phyloP scores from a whole-genome alignment of 2,113 vertebrate species.

The Fulmarus glacialis region DNA sequence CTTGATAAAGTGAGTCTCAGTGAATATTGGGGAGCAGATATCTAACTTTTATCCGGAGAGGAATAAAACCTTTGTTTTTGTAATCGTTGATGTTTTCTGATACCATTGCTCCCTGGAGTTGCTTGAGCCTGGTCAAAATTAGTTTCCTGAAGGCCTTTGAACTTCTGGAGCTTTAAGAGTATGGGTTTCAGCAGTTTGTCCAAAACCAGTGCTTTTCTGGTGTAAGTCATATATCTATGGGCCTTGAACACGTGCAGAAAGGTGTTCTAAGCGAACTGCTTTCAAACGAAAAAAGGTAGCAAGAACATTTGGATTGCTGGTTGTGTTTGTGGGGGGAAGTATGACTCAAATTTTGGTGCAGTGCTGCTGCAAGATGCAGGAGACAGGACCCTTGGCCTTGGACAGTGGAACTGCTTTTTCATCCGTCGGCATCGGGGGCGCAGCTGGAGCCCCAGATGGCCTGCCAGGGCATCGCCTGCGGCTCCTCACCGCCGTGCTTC shows the following conservation, averaged over 20 bases:
- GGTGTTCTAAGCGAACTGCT: background rate
- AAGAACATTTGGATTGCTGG: too few relatives aligned
- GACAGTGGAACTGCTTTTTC: background rate
- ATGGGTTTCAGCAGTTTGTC: background rate
- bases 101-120: background rate
- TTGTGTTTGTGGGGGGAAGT: fast-evolving
- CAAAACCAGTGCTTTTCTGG: background rate
- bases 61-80: background rate
- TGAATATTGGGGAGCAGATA: background rate
- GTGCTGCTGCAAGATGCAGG: background rate
- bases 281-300: background rate
- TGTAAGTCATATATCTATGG: fast-evolving
- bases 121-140: background rate
- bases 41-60: background rate
- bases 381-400: background rate
- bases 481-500: background rate
- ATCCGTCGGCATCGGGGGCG: fast-evolving
- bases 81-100: background rate
- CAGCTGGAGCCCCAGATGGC: background rate
- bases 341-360: background rate
- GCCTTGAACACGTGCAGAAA: background rate
- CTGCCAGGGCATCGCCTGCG: background rate
- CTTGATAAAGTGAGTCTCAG: background rate
- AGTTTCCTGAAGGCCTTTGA: background rate
- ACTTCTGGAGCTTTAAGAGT: background rate